These are phyloP conservation scores for Brachionus plicatilis DNA, from an alignment of 1,140 invertebrate species.

Conservation along the genomic window DNA sequence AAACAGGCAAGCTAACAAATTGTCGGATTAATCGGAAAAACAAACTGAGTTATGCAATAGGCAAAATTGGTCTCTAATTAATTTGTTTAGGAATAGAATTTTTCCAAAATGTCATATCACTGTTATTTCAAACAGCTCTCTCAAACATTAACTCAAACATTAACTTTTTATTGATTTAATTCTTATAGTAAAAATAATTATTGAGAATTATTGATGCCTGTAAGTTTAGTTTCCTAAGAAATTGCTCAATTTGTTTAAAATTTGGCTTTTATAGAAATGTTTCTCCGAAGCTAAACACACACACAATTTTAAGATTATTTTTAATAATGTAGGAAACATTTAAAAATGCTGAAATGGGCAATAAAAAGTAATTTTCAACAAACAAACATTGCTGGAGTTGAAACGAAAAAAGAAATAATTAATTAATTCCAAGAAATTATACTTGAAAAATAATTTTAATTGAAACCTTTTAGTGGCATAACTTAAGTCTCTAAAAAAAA, in stretches of 20 bases:
- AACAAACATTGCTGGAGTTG: neutral
- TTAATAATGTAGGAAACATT: neutral
- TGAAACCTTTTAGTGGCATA: neutral
- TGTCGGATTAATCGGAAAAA: neutral
- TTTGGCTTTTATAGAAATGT: neutral
- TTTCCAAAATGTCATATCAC: neutral
- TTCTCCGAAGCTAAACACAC: neutral
- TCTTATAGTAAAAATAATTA: neutral
- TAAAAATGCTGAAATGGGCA: neutral
- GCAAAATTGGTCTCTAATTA: neutral
- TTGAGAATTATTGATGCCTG: neutral
- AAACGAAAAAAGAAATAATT: neutral
- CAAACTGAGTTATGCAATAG: neutral
- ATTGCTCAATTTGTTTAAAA: neutral
- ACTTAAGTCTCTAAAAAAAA: conserved; percentile 6
- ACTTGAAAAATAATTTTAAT: neutral
- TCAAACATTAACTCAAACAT: neutral
- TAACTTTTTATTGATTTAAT: neutral
- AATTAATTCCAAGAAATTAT: neutral
- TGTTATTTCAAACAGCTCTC: neutral
- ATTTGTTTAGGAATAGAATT: neutral
- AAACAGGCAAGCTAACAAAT: neutral
- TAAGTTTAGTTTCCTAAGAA: neutral
- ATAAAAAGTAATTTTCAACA: neutral
- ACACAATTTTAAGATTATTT: neutral